Base-by-base conservation (phyloP, 2,888 invertebrate species). In the Dryomyza anilis region DNA sequence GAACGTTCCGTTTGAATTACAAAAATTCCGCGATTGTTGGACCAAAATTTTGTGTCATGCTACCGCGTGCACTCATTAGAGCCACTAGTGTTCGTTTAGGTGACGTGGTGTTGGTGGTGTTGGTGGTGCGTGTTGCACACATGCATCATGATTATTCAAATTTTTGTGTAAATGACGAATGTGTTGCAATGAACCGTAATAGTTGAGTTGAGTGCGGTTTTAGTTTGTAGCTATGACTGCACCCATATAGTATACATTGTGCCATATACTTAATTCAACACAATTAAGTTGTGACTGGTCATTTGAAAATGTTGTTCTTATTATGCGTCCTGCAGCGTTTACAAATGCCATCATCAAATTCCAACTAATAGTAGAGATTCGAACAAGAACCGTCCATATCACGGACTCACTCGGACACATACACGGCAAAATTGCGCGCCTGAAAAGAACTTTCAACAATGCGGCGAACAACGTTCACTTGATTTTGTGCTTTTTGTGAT, bases 111-210 rank as follows among this genome's bases (percentile, higher is more conserved):
- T 21, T 14, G 12, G 25, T 12, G 25, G 12, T 19, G n/a, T 29
- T 53, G 14, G 43, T 36, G 25, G 27, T 19, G 25, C 25, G 14
- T 12, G 33, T 57, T 25, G 23, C 19, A 5, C 16, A 19, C 25
- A 43, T 25, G 23, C 57, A 39, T 19, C 27, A 72, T 73, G 74
- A 76, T 76, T 76, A 75, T 78, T 77, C 76, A 77, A 74, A 77
- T 72, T 76, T 76, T 76, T 73, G 77, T 74, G 70, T 72, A 76
- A 74, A 74, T 76, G 76, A 78, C 76, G 74, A 76, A 78, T 78
- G 78, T 74, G 73, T 72, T 71, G 76, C 74, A 76, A 72, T 70
- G 72, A 59, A 23, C 46, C n/a, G n/a, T n/a, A n/a, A n/a, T n/a
- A n/a, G n/a, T n/a, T n/a, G n/a, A n/a, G 48, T 46, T 46, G 48